Evolutionary conservation across 1,140 invertebrate genomes (phyloP).

Genomic region (Sipha flava): DNA sequence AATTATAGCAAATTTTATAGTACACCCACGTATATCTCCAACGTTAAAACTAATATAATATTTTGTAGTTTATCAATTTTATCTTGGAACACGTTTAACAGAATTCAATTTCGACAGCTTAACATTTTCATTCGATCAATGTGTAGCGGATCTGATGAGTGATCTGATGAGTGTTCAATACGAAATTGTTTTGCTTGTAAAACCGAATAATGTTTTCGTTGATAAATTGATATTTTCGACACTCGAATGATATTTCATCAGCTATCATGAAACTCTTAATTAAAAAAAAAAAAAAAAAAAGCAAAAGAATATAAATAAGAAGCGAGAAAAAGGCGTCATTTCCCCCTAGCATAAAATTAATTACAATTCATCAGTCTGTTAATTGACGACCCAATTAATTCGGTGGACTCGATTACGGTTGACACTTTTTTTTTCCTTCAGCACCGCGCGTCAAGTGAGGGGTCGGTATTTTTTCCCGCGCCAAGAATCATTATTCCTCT

Average conservation of each 20-base stretch:
- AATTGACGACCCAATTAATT: constrained; percentile 33
- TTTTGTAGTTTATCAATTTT: too few relatives aligned
- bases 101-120: too few relatives aligned
- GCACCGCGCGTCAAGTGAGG: neutral
- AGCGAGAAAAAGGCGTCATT: neutral
- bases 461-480: constrained; percentile 12
- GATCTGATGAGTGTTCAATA: neutral
- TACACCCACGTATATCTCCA: too few relatives aligned
- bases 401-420: constrained; percentile 29
- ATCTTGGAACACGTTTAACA: too few relatives aligned
- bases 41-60: too few relatives aligned
- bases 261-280: constrained; percentile 15
- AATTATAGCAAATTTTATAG: too few relatives aligned
- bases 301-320: neutral
- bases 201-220: neutral
- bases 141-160: neutral
- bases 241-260: neutral
- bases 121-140: neutral
- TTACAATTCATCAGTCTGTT: constrained; percentile 33
- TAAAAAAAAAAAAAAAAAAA: neutral
- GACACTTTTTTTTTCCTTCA: constrained; percentile 24
- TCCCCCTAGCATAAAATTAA: constrained; percentile 21
- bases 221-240: neutral
- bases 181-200: neutral
- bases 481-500: constrained; percentile 24